phyloP scores from a whole-genome alignment of 2,888 invertebrate genomes.

The Osedax frankpressi region DNA sequence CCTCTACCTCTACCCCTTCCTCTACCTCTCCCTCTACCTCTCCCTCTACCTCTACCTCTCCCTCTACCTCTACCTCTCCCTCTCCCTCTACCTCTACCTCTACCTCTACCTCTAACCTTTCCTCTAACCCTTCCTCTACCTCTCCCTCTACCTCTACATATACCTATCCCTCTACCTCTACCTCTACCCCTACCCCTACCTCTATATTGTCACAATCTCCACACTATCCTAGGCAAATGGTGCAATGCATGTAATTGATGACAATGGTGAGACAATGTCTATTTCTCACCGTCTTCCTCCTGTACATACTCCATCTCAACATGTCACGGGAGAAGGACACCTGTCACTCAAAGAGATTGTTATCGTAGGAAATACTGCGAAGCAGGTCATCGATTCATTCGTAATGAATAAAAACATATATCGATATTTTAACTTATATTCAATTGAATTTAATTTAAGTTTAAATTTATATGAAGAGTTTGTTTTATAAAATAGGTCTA shows the following conservation, averaged over 20 bases:
- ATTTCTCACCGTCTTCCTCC: constrained; percentile 75
- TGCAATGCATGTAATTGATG: constrained; percentile 71
- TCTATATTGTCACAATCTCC: background rate
- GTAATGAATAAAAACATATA: too few relatives aligned
- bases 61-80: background rate
- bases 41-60: too few relatives aligned
- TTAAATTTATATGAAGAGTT: too few relatives aligned
- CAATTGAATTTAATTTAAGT: too few relatives aligned
- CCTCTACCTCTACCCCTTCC: too few relatives aligned
- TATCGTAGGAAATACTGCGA: constrained; percentile 79
- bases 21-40: too few relatives aligned
- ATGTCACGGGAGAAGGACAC: constrained; percentile 77
- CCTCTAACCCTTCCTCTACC: background rate
- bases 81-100: background rate
- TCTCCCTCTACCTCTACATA: background rate
- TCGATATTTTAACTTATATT: too few relatives aligned
- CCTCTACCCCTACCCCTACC: background rate
- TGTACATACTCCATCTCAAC: constrained; percentile 68
- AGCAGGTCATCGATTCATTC: constrained; percentile 56
- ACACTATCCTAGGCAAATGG: constrained; percentile 58
- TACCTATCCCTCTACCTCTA: background rate
- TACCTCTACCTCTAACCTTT: background rate
- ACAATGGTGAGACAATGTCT: constrained; percentile 68
- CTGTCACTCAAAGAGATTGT: constrained; percentile 80
- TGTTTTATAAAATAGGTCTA: too few relatives aligned